Percentiles rank a stretch among this genome's conserved stretches.
These are phyloP conservation scores for Agrotis segetum DNA, from an alignment of 2,888 invertebrate genomes.

Conservation along the genomic window DNA sequence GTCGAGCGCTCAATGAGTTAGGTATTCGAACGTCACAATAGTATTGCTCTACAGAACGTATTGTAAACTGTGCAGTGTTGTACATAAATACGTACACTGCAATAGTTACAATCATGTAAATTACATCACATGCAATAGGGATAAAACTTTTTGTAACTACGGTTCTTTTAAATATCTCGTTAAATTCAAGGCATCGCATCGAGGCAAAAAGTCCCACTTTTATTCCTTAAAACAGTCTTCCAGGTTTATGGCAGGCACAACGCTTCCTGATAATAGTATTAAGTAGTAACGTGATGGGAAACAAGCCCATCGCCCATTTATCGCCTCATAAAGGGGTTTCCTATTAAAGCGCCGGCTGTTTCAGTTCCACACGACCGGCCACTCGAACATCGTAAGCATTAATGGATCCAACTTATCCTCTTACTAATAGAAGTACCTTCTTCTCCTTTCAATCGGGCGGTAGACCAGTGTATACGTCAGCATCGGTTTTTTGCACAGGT, in stretches of 20 bases:
- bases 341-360: slow-evolving; percentile 13
- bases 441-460: background rate
- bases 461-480: background rate
- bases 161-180: background rate
- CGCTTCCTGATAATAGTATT: slow-evolving; percentile 3
- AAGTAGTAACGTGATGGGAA: slow-evolving; percentile 30
- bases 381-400: slow-evolving; percentile 28
- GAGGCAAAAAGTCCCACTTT: background rate
- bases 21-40: slow-evolving; percentile 19
- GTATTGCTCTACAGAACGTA: background rate
- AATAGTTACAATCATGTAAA: background rate
- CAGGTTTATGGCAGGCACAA: background rate
- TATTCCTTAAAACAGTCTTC: background rate
- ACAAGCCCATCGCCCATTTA: slow-evolving; percentile 21
- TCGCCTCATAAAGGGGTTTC: slow-evolving; percentile 18
- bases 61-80: slow-evolving; percentile 3
- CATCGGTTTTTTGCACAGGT: background rate
- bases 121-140: background rate
- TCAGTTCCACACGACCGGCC: slow-evolving; percentile 11
- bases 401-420: slow-evolving; percentile 18
- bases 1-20: slow-evolving; percentile 14
- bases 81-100: background rate
- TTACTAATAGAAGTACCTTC: slow-evolving; percentile 17
- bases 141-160: background rate
- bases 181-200: background rate